A percentile compares a stretch with the other conserved stretches of the same genome.
phyloP scores from a whole-genome alignment of 1,140 invertebrate genomes.

The Ruditapes philippinarum region DNA sequence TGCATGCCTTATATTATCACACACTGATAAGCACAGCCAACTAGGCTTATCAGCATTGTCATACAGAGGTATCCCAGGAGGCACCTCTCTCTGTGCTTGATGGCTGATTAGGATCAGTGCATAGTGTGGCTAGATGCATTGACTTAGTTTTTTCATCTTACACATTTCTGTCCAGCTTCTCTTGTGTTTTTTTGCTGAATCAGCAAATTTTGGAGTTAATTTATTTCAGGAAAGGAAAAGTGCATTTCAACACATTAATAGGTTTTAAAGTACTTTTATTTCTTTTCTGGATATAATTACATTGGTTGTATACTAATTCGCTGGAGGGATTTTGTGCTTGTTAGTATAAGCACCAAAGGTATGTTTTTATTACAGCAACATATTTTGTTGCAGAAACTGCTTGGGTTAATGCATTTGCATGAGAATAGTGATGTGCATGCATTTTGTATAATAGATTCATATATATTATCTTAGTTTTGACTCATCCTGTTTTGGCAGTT shows the following conservation, averaged over 20 bases:
- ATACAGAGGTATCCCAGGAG: not conserved
- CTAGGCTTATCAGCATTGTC: slow-evolving; percentile 25
- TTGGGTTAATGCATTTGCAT: too few relatives aligned
- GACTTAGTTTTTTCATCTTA: not conserved
- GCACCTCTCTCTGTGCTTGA: not conserved
- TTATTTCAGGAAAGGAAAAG: too few relatives aligned
- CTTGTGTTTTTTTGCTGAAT: not conserved
- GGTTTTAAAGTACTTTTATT: too few relatives aligned
- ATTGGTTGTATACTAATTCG: not conserved
- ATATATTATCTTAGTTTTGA: too few relatives aligned
- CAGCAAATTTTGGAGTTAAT: not conserved
- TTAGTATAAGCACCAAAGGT: not conserved
- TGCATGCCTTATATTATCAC: too few relatives aligned
- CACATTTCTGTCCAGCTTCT: not conserved
- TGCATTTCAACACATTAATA: too few relatives aligned
- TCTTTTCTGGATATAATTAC: not conserved
- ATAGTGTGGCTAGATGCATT: not conserved
- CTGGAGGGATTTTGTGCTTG: not conserved
- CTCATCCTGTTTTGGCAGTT: too few relatives aligned
- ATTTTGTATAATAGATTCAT: too few relatives aligned
- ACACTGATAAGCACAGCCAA: not conserved
- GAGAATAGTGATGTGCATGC: too few relatives aligned
- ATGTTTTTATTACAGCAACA: slow-evolving; percentile 4
- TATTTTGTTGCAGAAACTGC: too few relatives aligned
- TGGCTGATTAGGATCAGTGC: not conserved